phyloP scores from a whole-genome alignment of 2,113 vertebrate species.

The Trogon surrucura region DNA sequence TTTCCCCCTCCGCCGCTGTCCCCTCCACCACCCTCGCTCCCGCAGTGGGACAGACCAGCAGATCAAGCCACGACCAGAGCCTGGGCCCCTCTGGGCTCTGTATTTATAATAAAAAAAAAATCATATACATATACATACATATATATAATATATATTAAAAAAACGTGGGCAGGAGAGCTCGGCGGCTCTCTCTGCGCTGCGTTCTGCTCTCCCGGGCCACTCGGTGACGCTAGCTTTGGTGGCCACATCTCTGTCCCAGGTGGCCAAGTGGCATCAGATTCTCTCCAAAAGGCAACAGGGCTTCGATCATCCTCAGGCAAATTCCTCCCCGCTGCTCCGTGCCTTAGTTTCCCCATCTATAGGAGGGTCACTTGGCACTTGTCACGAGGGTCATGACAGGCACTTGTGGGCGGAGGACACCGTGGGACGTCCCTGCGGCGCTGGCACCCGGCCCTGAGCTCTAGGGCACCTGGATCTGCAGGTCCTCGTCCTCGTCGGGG shows the following conservation, averaged over 20 bases:
- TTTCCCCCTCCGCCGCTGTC: no score
- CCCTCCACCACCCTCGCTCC: fast-evolving
- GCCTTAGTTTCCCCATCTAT: neutral
- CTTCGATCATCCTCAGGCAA: neutral
- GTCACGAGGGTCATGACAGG: fast-evolving
- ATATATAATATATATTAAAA: constrained; percentile 20
- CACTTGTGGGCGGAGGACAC: neutral
- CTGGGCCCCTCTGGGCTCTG: neutral
- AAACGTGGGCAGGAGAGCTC: neutral
- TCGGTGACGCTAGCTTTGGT: neutral
- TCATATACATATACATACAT: constrained; percentile 43
- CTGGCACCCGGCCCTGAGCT: neutral
- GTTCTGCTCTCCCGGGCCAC: neutral
- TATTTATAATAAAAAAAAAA: constrained; percentile 40
- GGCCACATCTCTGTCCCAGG: neutral
- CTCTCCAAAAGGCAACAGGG: neutral
- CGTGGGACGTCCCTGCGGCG: fast-evolving
- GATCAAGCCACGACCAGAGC: neutral
- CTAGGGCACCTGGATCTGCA: constrained; percentile 93
- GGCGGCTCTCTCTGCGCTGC: neutral
- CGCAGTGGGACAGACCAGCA: neutral
- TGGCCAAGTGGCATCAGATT: fast-evolving
- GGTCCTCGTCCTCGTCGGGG: constrained; percentile 88
- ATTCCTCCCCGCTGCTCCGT: fast-evolving
- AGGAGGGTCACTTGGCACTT: fast-evolving